A percentile compares a stretch with the other conserved stretches of the same genome.
These are phyloP conservation scores for Phrynocephalus guinanensis DNA, from an alignment of 2,797 vertebrate species.

Conservation along the genomic window DNA sequence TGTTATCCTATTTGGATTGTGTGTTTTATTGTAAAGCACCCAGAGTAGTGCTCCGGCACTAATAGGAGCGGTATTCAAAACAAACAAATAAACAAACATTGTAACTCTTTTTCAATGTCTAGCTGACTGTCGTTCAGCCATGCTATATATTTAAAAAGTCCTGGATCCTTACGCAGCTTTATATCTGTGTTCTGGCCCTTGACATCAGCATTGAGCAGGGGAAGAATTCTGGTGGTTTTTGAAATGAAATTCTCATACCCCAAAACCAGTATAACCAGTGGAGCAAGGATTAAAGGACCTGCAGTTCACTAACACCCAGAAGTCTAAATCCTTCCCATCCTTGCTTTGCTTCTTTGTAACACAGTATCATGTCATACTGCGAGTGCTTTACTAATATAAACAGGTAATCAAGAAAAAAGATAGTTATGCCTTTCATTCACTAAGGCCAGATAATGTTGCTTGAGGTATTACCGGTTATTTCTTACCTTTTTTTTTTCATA, in stretches of 20 bases:
- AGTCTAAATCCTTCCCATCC: neutral
- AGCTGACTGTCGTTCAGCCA: neutral
- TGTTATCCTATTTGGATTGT: too few relatives aligned
- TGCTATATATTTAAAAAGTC: neutral
- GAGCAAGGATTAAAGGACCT: neutral
- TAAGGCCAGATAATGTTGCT: slow-evolving; percentile 10
- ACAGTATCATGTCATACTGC: neutral
- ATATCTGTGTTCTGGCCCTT: neutral
- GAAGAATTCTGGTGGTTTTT: neutral
- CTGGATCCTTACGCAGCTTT: neutral
- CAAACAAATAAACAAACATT: neutral
- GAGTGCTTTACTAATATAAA: slow-evolving; percentile 1
- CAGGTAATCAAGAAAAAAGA: neutral
- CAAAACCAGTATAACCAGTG: neutral
- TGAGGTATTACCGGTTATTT: slow-evolving; percentile 25
- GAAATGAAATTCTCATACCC: neutral
- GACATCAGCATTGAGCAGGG: neutral
- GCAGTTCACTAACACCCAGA: neutral
- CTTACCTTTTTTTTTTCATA: slow-evolving; percentile 61
- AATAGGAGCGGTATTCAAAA: too few relatives aligned
- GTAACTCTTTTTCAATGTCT: neutral
- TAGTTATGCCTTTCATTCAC: neutral
- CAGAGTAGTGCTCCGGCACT: too few relatives aligned
- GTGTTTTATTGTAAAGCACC: too few relatives aligned
- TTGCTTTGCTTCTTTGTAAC: neutral